phyloP scores from a whole-genome alignment of 2,113 vertebrate genomes.

The Cariama cristata region DNA sequence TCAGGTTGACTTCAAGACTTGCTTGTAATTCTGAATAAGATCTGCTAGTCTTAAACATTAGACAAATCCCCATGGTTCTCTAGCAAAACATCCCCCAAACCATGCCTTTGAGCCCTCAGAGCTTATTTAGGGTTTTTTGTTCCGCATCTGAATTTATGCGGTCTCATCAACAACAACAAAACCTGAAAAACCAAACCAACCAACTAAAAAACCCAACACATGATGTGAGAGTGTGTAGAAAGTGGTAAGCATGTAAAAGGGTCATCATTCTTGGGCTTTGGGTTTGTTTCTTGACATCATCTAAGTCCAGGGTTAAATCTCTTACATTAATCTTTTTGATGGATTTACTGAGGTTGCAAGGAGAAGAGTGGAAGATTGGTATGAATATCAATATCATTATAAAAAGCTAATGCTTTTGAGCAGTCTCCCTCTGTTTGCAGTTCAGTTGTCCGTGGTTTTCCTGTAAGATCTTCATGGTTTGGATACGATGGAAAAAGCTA shows the following conservation, averaged over 20 bases:
- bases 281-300: background rate
- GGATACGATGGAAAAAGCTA: background rate
- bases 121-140: background rate
- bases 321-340: background rate
- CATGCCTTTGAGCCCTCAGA: background rate
- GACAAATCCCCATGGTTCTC: background rate
- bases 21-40: background rate
- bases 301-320: background rate
- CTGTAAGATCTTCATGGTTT: background rate
- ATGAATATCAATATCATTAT: background rate
- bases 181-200: background rate
- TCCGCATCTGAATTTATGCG: background rate
- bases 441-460: background rate
- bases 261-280: background rate
- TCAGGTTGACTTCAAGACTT: background rate
- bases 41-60: background rate
- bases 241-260: background rate
- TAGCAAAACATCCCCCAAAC: background rate
- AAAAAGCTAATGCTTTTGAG: background rate
- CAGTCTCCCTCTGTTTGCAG: background rate
- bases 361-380: background rate
- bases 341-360: background rate
- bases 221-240: background rate
- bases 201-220: fast-evolving
- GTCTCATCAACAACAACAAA: background rate